Evolutionary conservation across 2,113 vertebrate genomes (phyloP).

Genomic region (Ameiurus melas): DNA sequence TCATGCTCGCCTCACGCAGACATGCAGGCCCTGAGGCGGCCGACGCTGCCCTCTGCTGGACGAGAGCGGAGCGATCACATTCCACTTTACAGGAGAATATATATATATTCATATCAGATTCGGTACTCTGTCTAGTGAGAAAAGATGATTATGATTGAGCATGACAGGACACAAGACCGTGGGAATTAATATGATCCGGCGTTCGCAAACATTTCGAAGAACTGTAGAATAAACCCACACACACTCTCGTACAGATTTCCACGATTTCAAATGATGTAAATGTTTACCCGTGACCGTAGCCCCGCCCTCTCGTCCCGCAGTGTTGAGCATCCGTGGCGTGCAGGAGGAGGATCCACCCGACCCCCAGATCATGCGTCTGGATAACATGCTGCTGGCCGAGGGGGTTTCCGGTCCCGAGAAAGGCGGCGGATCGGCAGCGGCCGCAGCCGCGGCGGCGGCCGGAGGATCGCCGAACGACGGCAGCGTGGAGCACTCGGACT

Average conservation of each 20-base stretch:
- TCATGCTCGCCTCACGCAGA: conserved; percentile 67
- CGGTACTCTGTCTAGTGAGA: not conserved
- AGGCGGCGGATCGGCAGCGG: conserved; percentile 79
- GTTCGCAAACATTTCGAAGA: not conserved
- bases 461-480: conserved; percentile 85
- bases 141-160: not conserved
- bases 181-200: not conserved
- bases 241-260: not conserved
- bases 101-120: not conserved
- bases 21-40: conserved; percentile 58
- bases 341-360: conserved; percentile 86
- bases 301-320: conserved; percentile 57
- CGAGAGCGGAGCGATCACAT: conserved; percentile 26
- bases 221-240: not conserved
- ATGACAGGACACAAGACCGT: not conserved
- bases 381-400: conserved; percentile 89
- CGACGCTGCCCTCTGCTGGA: conserved; percentile 74
- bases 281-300: not conserved
- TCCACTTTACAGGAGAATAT: not conserved
- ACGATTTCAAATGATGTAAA: conserved; percentile 22
- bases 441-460: conserved; percentile 80
- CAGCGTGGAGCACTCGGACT: conserved; percentile 90
- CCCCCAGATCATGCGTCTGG: conserved; percentile 85
- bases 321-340: conserved; percentile 82
- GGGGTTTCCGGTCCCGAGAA: conserved; percentile 86